These are phyloP conservation scores for Gryllus bimaculatus DNA, from an alignment of 1,140 invertebrate species.

Conservation along the genomic window DNA sequence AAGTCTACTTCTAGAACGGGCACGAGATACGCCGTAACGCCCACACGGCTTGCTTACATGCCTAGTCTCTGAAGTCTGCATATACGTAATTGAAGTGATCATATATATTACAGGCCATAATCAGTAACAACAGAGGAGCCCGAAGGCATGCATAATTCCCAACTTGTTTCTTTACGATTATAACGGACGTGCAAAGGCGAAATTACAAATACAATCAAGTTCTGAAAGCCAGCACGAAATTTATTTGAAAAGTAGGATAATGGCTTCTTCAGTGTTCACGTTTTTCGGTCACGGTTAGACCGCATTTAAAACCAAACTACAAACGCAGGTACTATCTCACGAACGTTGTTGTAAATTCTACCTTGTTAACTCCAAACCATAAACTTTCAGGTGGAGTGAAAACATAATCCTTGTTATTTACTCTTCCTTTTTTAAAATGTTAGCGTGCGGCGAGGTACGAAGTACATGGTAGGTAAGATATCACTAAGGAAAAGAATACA, in stretches of 20 bases:
- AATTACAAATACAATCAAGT: neutral
- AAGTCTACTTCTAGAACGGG: neutral
- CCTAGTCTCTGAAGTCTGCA: neutral
- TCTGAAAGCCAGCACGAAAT: neutral
- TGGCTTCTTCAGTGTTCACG: neutral
- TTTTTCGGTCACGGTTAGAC: neutral
- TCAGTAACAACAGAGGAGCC: neutral
- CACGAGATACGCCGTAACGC: neutral
- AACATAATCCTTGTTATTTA: too few species aligned
- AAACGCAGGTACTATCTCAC: neutral
- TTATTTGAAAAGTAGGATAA: neutral
- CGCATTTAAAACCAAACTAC: neutral
- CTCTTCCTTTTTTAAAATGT: too few species aligned
- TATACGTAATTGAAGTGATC: neutral
- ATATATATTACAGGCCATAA: neutral
- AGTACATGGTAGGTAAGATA: too few species aligned
- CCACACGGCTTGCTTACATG: neutral
- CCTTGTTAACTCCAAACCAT: neutral
- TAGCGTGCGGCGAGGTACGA: too few species aligned
- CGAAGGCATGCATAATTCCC: neutral
- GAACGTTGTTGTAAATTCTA: neutral
- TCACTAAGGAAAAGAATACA: too few species aligned
- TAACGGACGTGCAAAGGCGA: neutral
- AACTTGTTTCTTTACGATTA: neutral
- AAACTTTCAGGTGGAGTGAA: neutral